Conservation (phyloP, 2,113 vertebrate species). For the Pachycephala philippinensis region DNA sequence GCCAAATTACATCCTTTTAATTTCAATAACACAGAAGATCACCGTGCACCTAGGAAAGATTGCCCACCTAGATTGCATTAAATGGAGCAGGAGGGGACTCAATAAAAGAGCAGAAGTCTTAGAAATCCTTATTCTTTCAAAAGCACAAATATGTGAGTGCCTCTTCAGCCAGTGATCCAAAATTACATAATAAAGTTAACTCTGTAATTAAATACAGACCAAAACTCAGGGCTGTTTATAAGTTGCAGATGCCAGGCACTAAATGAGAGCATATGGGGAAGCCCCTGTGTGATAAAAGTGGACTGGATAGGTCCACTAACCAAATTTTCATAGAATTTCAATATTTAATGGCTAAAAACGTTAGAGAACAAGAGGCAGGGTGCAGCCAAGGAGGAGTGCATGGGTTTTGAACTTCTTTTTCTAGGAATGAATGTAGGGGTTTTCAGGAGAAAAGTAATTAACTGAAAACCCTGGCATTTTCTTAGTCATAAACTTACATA, state of each 20-base stretch:
- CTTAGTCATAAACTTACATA: neutral
- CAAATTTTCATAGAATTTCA: neutral
- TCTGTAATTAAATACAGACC: neutral
- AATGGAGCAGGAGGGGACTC: neutral
- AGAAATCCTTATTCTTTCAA: neutral
- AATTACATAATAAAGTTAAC: neutral
- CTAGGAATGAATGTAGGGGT: neutral
- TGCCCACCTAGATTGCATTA: neutral
- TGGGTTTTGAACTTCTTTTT: neutral
- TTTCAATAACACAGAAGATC: neutral
- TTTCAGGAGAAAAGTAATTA: neutral
- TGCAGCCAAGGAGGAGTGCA: neutral
- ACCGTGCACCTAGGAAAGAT: neutral
- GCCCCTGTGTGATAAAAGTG: neutral
- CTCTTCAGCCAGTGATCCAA: neutral
- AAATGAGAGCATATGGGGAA: neutral
- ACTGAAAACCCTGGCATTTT: neutral
- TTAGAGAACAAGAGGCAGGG: neutral
- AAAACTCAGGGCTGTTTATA: neutral
- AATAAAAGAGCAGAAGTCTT: neutral
- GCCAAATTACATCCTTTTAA: neutral
- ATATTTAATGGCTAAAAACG: neutral
- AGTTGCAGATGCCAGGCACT: neutral
- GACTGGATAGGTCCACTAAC: neutral
- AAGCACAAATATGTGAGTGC: neutral